phyloP scores from a whole-genome alignment of 2,797 vertebrate species.

The Siniperca undulata region DNA sequence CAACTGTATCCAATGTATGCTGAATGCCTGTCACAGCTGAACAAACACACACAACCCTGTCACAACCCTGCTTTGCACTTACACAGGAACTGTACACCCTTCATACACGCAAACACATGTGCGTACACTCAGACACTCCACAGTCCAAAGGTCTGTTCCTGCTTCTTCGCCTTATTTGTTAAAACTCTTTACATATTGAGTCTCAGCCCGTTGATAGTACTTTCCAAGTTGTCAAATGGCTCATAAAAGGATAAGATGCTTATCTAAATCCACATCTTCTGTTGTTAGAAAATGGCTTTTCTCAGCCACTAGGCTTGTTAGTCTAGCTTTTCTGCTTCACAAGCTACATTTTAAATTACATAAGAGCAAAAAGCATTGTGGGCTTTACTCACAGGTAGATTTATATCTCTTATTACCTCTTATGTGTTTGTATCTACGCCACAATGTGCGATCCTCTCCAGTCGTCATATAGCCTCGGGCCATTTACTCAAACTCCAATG shows the following conservation, averaged over 20 bases:
- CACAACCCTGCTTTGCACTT: slow-evolving; percentile 45
- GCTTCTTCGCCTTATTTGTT: slow-evolving; percentile 76
- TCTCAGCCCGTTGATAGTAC: slow-evolving; percentile 25
- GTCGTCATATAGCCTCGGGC: slow-evolving; percentile 31
- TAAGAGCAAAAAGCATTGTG: slow-evolving; percentile 5
- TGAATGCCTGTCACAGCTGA: slow-evolving; percentile 74
- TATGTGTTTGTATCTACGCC: slow-evolving; percentile 14
- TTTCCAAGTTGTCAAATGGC: slow-evolving; percentile 52
- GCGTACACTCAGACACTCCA: slow-evolving; percentile 14
- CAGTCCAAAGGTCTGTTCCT: slow-evolving; percentile 49
- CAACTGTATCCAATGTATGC: slow-evolving; percentile 64
- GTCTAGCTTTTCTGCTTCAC: slow-evolving; percentile 42
- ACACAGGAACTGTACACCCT: slow-evolving; percentile 28
- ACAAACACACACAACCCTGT: slow-evolving; percentile 70
- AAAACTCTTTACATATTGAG: slow-evolving; percentile 64
- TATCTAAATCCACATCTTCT: slow-evolving; percentile 55
- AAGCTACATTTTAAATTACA: slow-evolving; percentile 42
- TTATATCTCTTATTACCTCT: slow-evolving; percentile 29
- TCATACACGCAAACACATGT: slow-evolving; percentile 1
- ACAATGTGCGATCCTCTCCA: slow-evolving; percentile 10
- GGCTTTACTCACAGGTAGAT: slow-evolving; percentile 30
- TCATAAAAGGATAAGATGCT: slow-evolving; percentile 51
- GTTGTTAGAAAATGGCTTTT: slow-evolving; percentile 51
- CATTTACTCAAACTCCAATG: slow-evolving; percentile 46
- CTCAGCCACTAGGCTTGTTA: slow-evolving; percentile 40